A percentile compares a stretch with the other conserved stretches of the same genome.
phyloP scores from a whole-genome alignment of 2,113 vertebrate genomes.

The Myodes glareolus region DNA sequence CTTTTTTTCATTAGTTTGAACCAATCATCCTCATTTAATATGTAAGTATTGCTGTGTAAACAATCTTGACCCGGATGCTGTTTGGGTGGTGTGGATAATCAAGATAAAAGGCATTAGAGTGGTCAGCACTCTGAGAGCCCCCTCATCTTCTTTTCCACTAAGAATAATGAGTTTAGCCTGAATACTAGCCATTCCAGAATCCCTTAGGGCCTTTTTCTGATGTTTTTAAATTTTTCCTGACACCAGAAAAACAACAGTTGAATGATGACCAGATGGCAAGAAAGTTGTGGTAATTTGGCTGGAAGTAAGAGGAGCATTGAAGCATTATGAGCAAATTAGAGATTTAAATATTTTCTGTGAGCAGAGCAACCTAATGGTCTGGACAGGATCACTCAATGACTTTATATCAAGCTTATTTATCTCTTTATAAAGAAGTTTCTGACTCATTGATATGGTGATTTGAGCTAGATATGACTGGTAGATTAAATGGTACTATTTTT shows the following conservation, averaged over 20 bases:
- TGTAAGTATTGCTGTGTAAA: neutral
- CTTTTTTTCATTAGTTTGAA: neutral
- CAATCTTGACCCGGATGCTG: neutral
- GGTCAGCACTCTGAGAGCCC: neutral
- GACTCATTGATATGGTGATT: conserved; percentile 66
- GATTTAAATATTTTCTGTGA: conserved; percentile 71
- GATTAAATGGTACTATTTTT: conserved; percentile 72
- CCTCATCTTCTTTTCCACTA: neutral
- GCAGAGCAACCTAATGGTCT: conserved; percentile 81
- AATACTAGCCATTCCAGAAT: conserved; percentile 44
- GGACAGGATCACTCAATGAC: conserved; percentile 73
- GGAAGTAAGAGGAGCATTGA: conserved; percentile 68
- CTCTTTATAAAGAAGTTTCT: conserved; percentile 59
- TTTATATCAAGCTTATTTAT: conserved; percentile 72
- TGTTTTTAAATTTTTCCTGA: conserved; percentile 77
- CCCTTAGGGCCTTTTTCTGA: conserved; percentile 31
- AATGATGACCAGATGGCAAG: conserved; percentile 80
- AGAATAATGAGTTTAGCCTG: conserved; percentile 43
- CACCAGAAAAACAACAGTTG: conserved; percentile 77
- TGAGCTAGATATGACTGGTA: conserved; percentile 38
- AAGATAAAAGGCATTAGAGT: neutral
- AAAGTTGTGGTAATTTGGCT: conserved; percentile 74
- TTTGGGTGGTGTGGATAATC: conserved; percentile 1
- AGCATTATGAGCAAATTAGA: conserved; percentile 76
- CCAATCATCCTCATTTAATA: neutral